Percentiles rank a stretch among this genome's conserved stretches.
Conservation (phyloP, 1,140 invertebrate species). For the Calosoma granatense region DNA sequence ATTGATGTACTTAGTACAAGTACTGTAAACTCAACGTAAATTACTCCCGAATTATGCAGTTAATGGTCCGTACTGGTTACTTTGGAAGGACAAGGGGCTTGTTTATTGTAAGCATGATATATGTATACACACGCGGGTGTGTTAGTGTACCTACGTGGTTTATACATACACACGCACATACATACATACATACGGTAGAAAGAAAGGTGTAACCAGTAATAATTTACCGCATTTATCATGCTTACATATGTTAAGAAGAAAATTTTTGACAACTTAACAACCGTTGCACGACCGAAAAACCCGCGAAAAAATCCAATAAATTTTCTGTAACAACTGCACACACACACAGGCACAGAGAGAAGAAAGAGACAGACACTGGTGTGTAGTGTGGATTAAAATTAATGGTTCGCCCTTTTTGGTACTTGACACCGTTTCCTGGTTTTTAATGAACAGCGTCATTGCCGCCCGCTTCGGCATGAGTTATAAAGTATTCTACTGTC, state of each 20-base stretch:
- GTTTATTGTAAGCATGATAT: neutral
- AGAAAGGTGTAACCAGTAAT: constrained; percentile 3
- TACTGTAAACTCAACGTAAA: neutral
- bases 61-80: neutral
- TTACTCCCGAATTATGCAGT: neutral
- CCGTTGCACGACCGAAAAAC: neutral
- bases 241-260: neutral
- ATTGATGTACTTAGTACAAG: too few species aligned
- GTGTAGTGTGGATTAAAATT: neutral
- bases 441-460: too few species aligned
- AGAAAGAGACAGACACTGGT: too few species aligned
- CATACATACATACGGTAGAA: too few species aligned
- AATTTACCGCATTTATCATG: constrained; percentile 8
- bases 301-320: neutral
- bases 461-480: neutral
- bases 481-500: neutral
- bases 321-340: neutral
- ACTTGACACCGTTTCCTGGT: neutral
- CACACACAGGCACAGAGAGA: too few species aligned
- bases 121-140: too few species aligned
- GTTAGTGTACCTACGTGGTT: too few species aligned
- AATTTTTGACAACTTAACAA: constrained; percentile 5
- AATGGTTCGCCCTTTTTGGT: neutral
- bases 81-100: too few species aligned
- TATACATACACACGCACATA: neutral